Conservation (phyloP, 2,797 vertebrate genomes). For the Chelon auratus region DNA sequence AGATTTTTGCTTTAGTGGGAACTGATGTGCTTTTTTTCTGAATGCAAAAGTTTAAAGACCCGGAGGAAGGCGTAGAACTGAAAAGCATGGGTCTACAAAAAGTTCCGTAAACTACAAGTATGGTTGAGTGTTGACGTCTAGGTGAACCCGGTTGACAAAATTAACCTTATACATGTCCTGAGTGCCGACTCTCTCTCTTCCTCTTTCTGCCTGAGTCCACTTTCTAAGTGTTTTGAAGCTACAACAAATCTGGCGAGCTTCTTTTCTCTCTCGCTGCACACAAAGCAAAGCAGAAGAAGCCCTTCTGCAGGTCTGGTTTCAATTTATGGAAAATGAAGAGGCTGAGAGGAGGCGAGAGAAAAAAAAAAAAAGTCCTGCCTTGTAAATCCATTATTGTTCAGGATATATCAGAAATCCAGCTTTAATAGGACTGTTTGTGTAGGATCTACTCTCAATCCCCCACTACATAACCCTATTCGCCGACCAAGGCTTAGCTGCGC, state of each 20-base stretch:
- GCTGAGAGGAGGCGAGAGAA: slow-evolving; percentile 68
- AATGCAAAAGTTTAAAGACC: too few species aligned
- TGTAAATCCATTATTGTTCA: slow-evolving; percentile 84
- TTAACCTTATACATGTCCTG: too few species aligned
- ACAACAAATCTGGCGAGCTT: slow-evolving; percentile 54
- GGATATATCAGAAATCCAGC: slow-evolving; percentile 79
- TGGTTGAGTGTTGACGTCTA: too few species aligned
- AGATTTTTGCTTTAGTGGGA: too few species aligned
- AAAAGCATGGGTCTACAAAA: too few species aligned
- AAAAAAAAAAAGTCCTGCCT: slow-evolving; percentile 65
- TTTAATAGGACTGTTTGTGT: slow-evolving; percentile 79
- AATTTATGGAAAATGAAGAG: slow-evolving; percentile 83
- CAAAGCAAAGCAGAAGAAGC: slow-evolving; percentile 46
- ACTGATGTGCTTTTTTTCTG: too few species aligned
- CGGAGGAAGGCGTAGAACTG: too few species aligned
- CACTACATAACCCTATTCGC: slow-evolving; percentile 71
- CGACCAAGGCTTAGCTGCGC: slow-evolving; percentile 84
- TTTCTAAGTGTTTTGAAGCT: slow-evolving; percentile 54
- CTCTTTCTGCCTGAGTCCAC: neutral
- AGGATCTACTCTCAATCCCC: slow-evolving; percentile 75
- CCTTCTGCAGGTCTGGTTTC: slow-evolving; percentile 80
- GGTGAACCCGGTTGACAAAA: too few species aligned
- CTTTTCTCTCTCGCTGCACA: slow-evolving; percentile 47
- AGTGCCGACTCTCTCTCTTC: neutral
- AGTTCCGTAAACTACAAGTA: too few species aligned